Base-by-base conservation (phyloP, 1,140 invertebrate species). In the Drosophila sulfurigaster region DNA sequence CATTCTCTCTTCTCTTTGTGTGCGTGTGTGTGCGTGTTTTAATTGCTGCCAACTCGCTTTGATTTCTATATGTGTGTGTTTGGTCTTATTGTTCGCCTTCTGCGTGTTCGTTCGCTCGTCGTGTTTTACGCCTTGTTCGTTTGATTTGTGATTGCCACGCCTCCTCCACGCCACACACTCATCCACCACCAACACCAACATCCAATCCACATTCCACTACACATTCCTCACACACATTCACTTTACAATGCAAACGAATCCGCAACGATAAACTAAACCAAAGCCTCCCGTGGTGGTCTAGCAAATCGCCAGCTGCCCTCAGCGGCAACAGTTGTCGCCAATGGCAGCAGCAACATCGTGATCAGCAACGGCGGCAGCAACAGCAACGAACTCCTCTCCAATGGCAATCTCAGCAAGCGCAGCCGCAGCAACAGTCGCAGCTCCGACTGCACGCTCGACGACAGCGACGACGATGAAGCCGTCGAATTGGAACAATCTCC, bases 211-310 rank as follows among this genome's bases (percentile, higher is more conserved):
- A 72, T 25, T 59, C 66, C 71, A 79, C 83, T n/a, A n/a, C n/a
- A n/a, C n/a, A n/a, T n/a, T 73, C 79, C 67, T 56, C 78, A 83
- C 72, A 72, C 79, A 71, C 78, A 77, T 67, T 77, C 78, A 67
- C 54, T 46, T 71, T 32, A 41, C 63, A 78, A 75, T 48, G 59
- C 38, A 72, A 79, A 54, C 46, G 46, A 54, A 76, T 13, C 41
- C 66, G 75, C 66, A 87, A 56, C 68, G 73, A 60, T 57, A 72
- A 25, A 70, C 70, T 78, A 88, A 91, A 88, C 78, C 65, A 90
- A 89, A 95, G 94, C 79, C 93, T 92, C 92, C 78, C 90, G 96
- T 82, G 96, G 96, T 65, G 94, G 94, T 76, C 85, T 95, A 66
- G 94, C 96, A 38, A 94, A 94, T 86, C 91, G 94, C 62, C 94